Conservation (phyloP, 2,113 vertebrate genomes). For the Phycodurus eques region DNA sequence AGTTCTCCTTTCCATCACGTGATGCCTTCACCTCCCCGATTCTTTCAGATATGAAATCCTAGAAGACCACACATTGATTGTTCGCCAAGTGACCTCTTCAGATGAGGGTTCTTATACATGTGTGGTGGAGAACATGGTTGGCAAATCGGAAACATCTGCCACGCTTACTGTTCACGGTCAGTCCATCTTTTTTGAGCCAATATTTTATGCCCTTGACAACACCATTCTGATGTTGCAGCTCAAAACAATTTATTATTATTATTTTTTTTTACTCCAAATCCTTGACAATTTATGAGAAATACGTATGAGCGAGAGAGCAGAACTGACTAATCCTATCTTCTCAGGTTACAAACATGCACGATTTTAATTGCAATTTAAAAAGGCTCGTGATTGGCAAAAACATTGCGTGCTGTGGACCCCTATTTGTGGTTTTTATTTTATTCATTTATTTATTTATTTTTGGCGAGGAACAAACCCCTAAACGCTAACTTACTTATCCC, state of each 20-base stretch:
- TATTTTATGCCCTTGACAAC: not conserved
- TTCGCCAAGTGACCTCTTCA: slow-evolving; percentile 81
- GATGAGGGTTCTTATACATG: slow-evolving; percentile 93
- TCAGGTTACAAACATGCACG: slow-evolving; percentile 29
- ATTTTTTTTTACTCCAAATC: not conserved
- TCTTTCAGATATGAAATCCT: slow-evolving; percentile 84
- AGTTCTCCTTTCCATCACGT: slow-evolving; percentile 32
- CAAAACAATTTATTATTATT: not conserved
- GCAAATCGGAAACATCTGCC: slow-evolving; percentile 89
- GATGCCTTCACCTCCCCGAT: slow-evolving; percentile 20
- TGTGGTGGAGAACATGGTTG: slow-evolving; percentile 95
- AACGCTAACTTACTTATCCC: too few species aligned
- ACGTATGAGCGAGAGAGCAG: not conserved
- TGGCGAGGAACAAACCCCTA: too few species aligned
- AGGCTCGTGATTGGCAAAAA: not conserved
- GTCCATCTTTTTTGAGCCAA: not conserved
- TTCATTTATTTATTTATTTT: too few species aligned
- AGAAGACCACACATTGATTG: slow-evolving; percentile 90
- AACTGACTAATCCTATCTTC: not conserved
- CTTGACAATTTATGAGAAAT: slow-evolving; percentile 13
- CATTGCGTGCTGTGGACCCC: too few species aligned
- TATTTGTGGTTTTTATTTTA: too few species aligned
- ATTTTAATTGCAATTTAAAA: not conserved
- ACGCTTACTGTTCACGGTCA: slow-evolving; percentile 91
- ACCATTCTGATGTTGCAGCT: not conserved